Conservation (phyloP, 2,797 vertebrate genomes). For the Bradypodion pumilum region DNA sequence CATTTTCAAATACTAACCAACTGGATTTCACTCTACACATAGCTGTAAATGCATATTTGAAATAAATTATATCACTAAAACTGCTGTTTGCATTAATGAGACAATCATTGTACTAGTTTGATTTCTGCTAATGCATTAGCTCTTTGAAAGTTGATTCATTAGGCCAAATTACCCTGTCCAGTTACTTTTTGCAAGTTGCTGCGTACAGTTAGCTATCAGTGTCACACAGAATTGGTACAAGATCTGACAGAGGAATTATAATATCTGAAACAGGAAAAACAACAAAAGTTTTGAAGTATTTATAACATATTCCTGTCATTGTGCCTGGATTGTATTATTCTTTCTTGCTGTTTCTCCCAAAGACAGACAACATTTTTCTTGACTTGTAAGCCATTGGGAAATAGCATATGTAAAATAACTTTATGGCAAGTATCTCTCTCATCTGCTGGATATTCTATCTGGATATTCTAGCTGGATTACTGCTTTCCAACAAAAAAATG, state of each 20-base stretch:
- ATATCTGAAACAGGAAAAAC: neutral
- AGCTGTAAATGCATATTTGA: neutral
- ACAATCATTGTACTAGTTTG: conserved; percentile 34
- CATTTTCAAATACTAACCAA: too few relatives aligned
- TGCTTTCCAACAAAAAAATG: too few relatives aligned
- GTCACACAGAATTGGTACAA: neutral
- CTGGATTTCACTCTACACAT: too few relatives aligned
- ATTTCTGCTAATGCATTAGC: neutral
- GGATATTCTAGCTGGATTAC: neutral
- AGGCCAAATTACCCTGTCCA: neutral
- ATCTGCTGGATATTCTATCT: too few relatives aligned
- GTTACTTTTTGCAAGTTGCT: conserved; percentile 11
- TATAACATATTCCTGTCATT: neutral
- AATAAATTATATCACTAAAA: neutral
- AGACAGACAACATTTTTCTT: neutral
- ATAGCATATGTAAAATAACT: neutral
- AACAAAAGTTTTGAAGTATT: neutral
- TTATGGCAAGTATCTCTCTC: neutral
- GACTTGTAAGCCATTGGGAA: neutral
- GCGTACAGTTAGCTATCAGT: neutral
- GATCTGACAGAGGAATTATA: neutral
- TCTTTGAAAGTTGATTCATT: conserved; percentile 10
- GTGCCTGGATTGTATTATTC: neutral
- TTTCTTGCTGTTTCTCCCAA: neutral
- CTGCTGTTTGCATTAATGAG: neutral